Evolutionary conservation across 2,113 vertebrate genomes (phyloP).

Genomic region (Mesembrinibis cayennensis): DNA sequence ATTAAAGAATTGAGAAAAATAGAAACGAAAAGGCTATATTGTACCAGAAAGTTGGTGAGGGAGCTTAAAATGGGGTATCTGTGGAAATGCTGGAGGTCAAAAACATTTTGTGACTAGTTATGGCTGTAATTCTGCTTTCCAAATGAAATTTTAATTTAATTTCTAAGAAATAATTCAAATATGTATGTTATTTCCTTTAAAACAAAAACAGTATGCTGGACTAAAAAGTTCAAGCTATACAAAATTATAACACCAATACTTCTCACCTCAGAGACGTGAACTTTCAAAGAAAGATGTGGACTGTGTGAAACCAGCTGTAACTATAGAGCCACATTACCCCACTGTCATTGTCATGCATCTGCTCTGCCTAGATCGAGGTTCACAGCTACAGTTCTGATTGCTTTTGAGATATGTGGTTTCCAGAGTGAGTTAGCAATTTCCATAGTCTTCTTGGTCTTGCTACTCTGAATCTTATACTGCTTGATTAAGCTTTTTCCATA

Average conservation of each 20-base stretch:
- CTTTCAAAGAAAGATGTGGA: neutral
- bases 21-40: neutral
- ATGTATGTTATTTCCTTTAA: neutral
- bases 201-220: neutral
- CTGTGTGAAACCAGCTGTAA: neutral
- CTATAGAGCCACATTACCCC: neutral
- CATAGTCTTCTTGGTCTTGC: neutral
- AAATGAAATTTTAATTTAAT: neutral
- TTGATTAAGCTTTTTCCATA: conserved; percentile 9
- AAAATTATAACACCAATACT: neutral
- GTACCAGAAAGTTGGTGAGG: neutral
- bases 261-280: neutral
- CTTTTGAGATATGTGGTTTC: neutral
- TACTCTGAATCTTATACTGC: neutral
- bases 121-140: neutral
- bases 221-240: neutral
- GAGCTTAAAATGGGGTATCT: neutral
- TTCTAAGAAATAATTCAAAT: neutral
- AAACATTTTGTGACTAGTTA: neutral
- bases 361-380: neutral
- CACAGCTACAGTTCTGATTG: conserved; percentile 8
- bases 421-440: conserved; percentile 23
- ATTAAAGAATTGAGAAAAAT: neutral
- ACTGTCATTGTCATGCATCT: neutral
- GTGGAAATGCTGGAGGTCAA: neutral